Percentiles rank a stretch among this genome's conserved stretches.
phyloP scores from a whole-genome alignment of 2,888 invertebrate genomes.

The Serripes groenlandicus region DNA sequence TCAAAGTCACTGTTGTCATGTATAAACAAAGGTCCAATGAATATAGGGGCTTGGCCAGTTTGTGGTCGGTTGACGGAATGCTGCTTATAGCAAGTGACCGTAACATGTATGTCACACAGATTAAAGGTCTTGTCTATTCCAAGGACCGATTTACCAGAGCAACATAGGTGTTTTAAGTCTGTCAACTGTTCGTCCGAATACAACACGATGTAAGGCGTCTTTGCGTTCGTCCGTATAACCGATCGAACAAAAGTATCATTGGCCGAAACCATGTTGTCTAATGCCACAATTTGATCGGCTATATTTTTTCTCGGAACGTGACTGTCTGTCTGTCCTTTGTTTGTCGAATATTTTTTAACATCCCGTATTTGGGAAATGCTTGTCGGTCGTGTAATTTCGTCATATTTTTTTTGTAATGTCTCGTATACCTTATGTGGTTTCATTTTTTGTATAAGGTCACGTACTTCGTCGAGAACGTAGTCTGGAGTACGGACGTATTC shows the following conservation, averaged over 20 bases:
- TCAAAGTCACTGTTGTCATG: conserved; percentile 61
- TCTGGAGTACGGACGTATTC: background rate
- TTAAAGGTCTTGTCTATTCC: conserved; percentile 58
- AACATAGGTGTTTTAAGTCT: conserved; percentile 59
- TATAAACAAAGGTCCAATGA: conserved; percentile 55
- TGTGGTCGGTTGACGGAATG: background rate
- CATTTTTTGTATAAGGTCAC: background rate
- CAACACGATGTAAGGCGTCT: conserved; percentile 35
- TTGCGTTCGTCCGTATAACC: conserved; percentile 31
- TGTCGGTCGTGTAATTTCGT: conserved; percentile 7
- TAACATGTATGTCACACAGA: conserved; percentile 51
- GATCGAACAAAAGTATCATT: too few relatives aligned
- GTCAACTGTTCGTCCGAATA: conserved; percentile 52
- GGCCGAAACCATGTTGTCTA: conserved; percentile 46
- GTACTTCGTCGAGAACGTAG: background rate
- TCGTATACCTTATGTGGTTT: conserved; percentile 9
- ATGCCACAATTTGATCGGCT: conserved; percentile 36
- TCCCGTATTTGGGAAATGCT: background rate
- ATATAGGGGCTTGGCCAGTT: conserved; percentile 40
- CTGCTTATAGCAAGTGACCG: conserved; percentile 36
- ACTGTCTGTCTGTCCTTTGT: background rate
- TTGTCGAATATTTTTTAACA: background rate
- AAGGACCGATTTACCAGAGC: conserved; percentile 35
- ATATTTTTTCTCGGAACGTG: conserved; percentile 21
- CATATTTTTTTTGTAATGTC: background rate